Percentiles rank a stretch among this genome's conserved stretches.
Evolutionary conservation across 2,888 invertebrate genomes (phyloP).

Genomic region (Spicauda simplicius): DNA sequence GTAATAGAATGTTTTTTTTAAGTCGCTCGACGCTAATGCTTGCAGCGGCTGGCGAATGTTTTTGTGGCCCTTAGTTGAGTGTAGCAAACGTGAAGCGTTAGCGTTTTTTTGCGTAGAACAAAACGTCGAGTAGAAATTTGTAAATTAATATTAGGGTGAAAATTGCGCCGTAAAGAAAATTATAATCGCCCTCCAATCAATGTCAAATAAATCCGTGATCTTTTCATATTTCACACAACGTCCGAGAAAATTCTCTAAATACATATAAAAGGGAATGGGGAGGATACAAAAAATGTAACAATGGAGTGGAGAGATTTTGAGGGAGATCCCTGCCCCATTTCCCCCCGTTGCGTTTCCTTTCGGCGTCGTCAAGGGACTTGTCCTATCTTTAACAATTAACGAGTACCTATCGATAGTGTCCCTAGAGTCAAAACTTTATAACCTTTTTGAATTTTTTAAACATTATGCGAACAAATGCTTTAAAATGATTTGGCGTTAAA

Average conservation of each 20-base stretch:
- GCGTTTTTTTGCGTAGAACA: neutral
- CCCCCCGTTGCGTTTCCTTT: slow-evolving; percentile 69
- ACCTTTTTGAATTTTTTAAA: no score
- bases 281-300: slow-evolving; percentile 70
- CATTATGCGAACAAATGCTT: no score
- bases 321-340: slow-evolving; percentile 73
- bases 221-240: slow-evolving; percentile 47
- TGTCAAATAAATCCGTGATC: slow-evolving; percentile 47
- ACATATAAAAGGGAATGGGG: slow-evolving; percentile 51
- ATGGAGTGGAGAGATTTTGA: slow-evolving; percentile 70
- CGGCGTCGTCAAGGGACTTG: slow-evolving; percentile 45
- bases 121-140: slow-evolving; percentile 9
- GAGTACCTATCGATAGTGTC: neutral
- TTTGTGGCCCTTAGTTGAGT: no score
- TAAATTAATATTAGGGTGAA: slow-evolving; percentile 20
- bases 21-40: no score
- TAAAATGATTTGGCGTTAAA: no score
- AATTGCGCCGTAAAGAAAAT: slow-evolving; percentile 26
- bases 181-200: slow-evolving; percentile 41
- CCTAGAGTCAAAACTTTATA: no score
- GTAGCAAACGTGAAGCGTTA: no score
- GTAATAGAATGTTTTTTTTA: no score
- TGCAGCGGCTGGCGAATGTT: no score
- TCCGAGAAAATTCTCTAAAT: slow-evolving; percentile 49
- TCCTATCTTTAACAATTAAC: slow-evolving; percentile 7